Conservation (phyloP, 1,140 invertebrate species). For the Hyposmocoma kahamanoa region DNA sequence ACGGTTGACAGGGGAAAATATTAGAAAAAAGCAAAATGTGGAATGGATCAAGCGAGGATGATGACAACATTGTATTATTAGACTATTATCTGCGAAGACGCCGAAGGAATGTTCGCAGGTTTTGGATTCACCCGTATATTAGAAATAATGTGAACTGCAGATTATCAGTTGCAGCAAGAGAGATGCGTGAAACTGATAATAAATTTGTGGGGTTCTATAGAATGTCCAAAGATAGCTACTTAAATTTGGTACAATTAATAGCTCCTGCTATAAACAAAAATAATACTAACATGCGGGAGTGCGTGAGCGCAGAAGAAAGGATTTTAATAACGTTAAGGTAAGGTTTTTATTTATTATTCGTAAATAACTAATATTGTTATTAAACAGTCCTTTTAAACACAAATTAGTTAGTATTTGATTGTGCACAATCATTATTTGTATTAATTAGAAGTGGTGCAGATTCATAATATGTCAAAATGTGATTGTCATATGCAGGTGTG, state of each 20-base stretch:
- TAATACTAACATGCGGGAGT: constrained; percentile 16
- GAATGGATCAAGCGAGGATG: neutral
- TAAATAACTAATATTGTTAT: too few relatives aligned
- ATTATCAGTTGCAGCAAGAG: constrained; percentile 14
- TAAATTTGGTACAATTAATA: constrained; percentile 14
- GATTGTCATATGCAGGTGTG: constrained; percentile 12
- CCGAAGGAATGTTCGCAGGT: neutral
- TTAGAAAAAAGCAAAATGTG: neutral
- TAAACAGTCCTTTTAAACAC: too few relatives aligned
- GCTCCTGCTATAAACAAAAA: constrained; percentile 12
- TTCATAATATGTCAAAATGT: constrained; percentile 13
- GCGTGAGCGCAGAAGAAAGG: constrained; percentile 13
- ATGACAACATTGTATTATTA: neutral
- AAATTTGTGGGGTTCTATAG: constrained; percentile 17
- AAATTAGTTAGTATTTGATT: too few relatives aligned
- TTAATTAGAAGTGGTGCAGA: constrained; percentile 11
- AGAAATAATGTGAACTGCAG: constrained; percentile 16
- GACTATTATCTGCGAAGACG: neutral
- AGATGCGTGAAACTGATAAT: constrained; percentile 17
- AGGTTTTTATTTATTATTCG: constrained; percentile 16
- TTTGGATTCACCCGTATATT: constrained; percentile 15
- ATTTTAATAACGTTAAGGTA: constrained; percentile 17
- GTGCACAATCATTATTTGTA: constrained; percentile 8
- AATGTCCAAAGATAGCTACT: constrained; percentile 17
- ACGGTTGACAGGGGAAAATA: neutral